A percentile compares a stretch with the other conserved stretches of the same genome.
Conservation (phyloP, 2,113 vertebrate species). For the Psephotus haematonotus region DNA sequence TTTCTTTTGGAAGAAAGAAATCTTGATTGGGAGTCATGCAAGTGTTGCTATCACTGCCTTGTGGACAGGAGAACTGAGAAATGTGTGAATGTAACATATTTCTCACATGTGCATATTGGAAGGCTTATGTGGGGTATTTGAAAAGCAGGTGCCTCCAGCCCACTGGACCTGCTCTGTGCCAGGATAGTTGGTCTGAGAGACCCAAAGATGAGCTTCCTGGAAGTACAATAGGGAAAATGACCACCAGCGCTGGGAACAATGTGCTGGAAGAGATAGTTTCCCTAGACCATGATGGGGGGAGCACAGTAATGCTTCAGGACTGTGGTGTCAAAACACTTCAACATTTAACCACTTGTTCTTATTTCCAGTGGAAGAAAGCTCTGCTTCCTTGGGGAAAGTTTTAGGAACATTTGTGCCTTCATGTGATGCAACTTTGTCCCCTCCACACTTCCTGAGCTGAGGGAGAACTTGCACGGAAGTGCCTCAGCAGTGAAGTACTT, state of each 20-base stretch:
- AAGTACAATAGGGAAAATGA: neutral
- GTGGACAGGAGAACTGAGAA: neutral
- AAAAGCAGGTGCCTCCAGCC: neutral
- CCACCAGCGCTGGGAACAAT: neutral
- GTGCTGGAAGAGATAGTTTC: neutral
- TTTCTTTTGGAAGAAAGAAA: neutral
- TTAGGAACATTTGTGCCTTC: neutral
- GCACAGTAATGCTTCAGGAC: neutral
- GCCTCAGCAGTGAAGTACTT: neutral
- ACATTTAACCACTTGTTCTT: neutral
- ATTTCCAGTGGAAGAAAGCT: neutral
- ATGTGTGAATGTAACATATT: neutral
- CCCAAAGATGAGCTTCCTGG: neutral
- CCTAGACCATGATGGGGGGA: neutral
- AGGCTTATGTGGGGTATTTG: neutral
- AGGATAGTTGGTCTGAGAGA: neutral
- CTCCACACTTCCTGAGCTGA: neutral
- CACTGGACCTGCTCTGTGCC: neutral
- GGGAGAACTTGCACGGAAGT: neutral
- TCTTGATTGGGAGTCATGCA: neutral
- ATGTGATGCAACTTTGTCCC: neutral
- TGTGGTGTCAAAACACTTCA: fast-evolving
- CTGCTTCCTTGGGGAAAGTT: neutral
- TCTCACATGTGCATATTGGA: neutral
- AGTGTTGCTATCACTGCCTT: neutral